phyloP scores from a whole-genome alignment of 2,113 vertebrate species.

The Parus major region DNA sequence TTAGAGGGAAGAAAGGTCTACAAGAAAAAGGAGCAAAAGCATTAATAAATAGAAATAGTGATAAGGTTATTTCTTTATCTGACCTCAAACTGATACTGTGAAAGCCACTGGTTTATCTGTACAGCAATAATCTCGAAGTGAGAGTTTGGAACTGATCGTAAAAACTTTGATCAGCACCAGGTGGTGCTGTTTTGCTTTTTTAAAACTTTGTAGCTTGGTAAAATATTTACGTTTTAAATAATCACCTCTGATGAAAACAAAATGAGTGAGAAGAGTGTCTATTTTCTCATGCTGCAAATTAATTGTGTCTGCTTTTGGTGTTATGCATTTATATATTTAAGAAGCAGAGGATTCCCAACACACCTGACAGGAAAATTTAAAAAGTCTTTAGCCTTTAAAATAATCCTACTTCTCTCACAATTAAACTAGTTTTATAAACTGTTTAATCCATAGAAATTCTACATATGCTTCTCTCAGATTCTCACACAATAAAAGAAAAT shows the following conservation, averaged over 20 bases:
- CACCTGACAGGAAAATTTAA: neutral
- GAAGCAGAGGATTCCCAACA: neutral
- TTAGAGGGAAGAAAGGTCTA: neutral
- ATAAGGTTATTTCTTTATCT: neutral
- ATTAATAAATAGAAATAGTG: neutral
- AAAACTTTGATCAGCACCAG: constrained; percentile 62
- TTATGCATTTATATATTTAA: neutral
- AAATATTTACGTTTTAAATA: neutral
- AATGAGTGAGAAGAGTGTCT: neutral
- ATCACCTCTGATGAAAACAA: neutral
- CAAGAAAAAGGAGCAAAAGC: neutral
- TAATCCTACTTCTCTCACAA: neutral
- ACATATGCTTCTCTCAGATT: neutral
- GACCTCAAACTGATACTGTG: neutral
- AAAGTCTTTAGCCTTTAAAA: neutral
- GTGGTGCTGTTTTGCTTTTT: constrained; percentile 72
- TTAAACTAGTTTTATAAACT: neutral
- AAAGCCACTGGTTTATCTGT: neutral
- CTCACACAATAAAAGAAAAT: neutral
- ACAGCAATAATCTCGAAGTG: neutral
- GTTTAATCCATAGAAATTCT: neutral
- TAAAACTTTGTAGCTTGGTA: neutral
- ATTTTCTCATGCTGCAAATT: neutral
- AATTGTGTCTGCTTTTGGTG: neutral
- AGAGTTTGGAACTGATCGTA: neutral